Percentiles rank a stretch among this genome's conserved stretches.
phyloP scores from a whole-genome alignment of 1,140 invertebrate genomes.

The Diploscapter pachys region DNA sequence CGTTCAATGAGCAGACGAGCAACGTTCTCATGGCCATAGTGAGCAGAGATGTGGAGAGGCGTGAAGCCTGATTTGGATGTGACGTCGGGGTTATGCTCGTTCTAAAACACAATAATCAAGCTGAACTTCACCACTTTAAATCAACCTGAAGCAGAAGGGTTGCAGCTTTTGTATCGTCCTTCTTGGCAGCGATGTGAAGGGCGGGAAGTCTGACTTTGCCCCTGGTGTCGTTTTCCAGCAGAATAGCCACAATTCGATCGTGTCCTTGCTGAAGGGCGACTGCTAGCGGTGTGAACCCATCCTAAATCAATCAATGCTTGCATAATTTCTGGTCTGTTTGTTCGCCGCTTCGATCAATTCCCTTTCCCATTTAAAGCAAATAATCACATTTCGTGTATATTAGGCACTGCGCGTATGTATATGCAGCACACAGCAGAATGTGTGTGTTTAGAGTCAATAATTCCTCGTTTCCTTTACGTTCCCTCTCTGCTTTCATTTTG shows the following conservation, averaged over 20 bases:
- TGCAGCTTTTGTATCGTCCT: slow-evolving; percentile 90
- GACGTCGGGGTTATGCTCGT: slow-evolving; percentile 58
- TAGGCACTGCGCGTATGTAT: too few species aligned
- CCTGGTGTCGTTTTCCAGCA: slow-evolving; percentile 84
- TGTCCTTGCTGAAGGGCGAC: slow-evolving; percentile 96
- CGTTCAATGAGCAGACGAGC: slow-evolving; percentile 86
- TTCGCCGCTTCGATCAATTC: too few species aligned
- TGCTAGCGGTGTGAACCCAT: slow-evolving; percentile 90
- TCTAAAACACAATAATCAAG: slow-evolving; percentile 32
- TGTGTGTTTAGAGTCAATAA: too few species aligned
- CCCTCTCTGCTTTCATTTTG: too few species aligned
- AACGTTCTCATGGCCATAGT: slow-evolving; percentile 96
- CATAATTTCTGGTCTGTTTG: too few species aligned
- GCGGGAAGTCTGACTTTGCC: slow-evolving; percentile 75
- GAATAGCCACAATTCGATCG: slow-evolving; percentile 86
- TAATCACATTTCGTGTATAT: too few species aligned
- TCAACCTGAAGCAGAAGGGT: slow-evolving; percentile 75
- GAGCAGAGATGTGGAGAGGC: slow-evolving; percentile 93
- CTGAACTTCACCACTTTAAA: not conserved
- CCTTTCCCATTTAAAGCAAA: too few species aligned
- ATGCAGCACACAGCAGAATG: too few species aligned
- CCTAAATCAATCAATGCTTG: slow-evolving; percentile 60
- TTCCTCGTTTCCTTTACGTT: too few species aligned
- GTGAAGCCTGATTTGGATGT: slow-evolving; percentile 83
- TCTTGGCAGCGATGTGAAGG: slow-evolving; percentile 92